Evolutionary conservation across 2,888 invertebrate genomes (phyloP).

Genomic region (Lasiommata megera): DNA sequence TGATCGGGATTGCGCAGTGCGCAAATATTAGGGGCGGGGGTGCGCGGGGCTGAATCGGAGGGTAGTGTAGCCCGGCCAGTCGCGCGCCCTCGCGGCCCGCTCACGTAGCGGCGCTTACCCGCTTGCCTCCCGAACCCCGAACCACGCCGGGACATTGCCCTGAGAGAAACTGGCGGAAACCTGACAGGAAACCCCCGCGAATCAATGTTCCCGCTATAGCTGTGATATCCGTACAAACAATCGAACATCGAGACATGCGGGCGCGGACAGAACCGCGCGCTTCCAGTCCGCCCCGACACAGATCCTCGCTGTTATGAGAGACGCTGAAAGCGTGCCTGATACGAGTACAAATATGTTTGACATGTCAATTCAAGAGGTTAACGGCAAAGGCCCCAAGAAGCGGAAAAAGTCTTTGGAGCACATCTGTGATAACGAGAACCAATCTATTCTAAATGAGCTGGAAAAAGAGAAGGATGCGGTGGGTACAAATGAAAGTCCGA

Average conservation of each 20-base stretch:
- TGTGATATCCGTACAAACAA: conserved; percentile 51
- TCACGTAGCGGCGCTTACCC: conserved; percentile 42
- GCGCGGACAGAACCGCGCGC: conserved; percentile 37
- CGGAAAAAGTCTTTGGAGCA: conserved; percentile 75
- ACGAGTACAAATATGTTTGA: conserved; percentile 69
- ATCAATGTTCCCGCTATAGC: conserved; percentile 39
- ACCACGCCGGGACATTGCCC: conserved; percentile 17
- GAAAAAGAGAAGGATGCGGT: conserved; percentile 34
- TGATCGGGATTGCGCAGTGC: conserved; percentile 79
- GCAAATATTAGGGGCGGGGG: conserved; percentile 67
- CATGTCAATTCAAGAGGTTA: conserved; percentile 77
- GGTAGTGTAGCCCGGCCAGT: conserved; percentile 61
- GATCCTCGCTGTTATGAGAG: conserved; percentile 59
- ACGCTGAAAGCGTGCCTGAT: conserved; percentile 56
- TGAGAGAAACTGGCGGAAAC: conserved; percentile 11
- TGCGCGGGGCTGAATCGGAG: conserved; percentile 32
- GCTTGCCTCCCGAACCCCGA: conserved; percentile 39
- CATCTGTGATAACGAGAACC: conserved; percentile 65
- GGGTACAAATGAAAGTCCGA: conserved; percentile 32
- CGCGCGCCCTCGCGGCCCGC: conserved; percentile 45
- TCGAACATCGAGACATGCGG: conserved; percentile 37
- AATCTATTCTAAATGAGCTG: conserved; percentile 39
- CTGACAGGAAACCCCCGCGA: conserved; percentile 44
- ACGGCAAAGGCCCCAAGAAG: conserved; percentile 75
- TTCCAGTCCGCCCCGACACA: conserved; percentile 45